Evolutionary conservation across 1,140 invertebrate genomes (phyloP).

Genomic region (Augochlora pura): DNA sequence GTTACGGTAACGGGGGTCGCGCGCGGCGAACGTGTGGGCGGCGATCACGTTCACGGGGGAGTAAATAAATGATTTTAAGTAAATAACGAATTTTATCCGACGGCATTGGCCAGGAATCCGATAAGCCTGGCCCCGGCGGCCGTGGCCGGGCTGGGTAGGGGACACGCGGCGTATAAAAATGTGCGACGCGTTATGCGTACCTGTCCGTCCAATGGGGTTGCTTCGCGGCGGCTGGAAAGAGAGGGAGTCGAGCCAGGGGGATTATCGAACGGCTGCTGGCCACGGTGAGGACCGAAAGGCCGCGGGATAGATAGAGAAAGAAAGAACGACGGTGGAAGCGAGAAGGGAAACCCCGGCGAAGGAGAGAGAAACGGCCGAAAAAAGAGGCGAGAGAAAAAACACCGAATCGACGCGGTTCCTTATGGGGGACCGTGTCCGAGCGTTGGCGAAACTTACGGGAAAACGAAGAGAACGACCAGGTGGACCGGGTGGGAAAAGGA

Average conservation of each 20-base stretch:
- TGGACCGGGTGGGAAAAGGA: not conserved
- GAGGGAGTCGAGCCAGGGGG: not conserved
- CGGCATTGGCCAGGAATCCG: conserved; percentile 52
- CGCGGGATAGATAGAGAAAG: too few species aligned
- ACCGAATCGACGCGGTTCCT: conserved; percentile 52
- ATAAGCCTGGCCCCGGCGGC: conserved; percentile 29
- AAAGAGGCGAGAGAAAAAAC: conserved; percentile 11
- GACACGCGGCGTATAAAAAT: conserved; percentile 52
- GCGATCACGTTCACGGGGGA: conserved; percentile 16
- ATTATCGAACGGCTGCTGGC: too few species aligned
- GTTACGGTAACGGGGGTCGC: not conserved
- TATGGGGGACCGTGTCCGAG: conserved; percentile 56
- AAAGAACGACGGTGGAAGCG: not conserved
- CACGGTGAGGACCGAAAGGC: too few species aligned
- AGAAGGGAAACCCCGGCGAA: not conserved
- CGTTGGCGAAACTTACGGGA: conserved; percentile 48
- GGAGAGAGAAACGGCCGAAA: conserved; percentile 14
- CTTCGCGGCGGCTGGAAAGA: not conserved
- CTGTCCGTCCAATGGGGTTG: conserved; percentile 55
- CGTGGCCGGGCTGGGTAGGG: not conserved
- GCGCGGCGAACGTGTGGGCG: conserved; percentile 31
- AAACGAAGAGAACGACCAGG: conserved; percentile 37
- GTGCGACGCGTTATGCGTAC: conserved; percentile 57
- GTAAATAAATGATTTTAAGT: conserved; percentile 61
- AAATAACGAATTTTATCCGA: conserved; percentile 56